phyloP scores from a whole-genome alignment of 2,888 invertebrate species.

The Pogonocherus hispidulus region DNA sequence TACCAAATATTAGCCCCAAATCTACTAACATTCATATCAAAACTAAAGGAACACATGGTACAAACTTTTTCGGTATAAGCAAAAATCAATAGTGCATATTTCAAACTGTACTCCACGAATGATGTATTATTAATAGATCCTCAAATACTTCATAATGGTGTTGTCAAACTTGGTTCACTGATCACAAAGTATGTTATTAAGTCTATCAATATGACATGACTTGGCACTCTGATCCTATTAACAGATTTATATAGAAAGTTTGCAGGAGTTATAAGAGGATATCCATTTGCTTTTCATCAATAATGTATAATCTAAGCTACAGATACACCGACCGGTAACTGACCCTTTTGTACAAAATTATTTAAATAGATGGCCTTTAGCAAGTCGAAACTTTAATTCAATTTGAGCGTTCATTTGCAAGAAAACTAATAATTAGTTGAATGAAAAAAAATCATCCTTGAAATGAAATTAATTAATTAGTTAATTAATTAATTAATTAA shows the following conservation, averaged over 20 bases:
- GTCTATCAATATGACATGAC: slow-evolving; percentile 33
- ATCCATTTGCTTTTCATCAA: slow-evolving; percentile 17
- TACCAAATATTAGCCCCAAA: too few relatives aligned
- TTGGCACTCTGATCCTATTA: slow-evolving; percentile 32
- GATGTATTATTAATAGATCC: slow-evolving; percentile 7
- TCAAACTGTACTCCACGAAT: background rate
- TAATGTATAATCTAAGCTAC: background rate
- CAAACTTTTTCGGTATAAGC: background rate
- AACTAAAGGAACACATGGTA: too few relatives aligned
- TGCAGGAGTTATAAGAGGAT: slow-evolving; percentile 20
- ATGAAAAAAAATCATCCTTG: too few relatives aligned
- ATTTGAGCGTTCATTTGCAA: too few relatives aligned
- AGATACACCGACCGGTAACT: too few relatives aligned
- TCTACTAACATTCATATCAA: too few relatives aligned
- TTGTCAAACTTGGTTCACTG: slow-evolving; percentile 30
- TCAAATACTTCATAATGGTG: slow-evolving; percentile 7
- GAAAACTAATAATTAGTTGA: too few relatives aligned
- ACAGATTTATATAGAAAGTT: slow-evolving; percentile 33
- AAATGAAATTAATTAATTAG: too few relatives aligned
- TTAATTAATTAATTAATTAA: too few relatives aligned
- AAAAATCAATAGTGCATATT: background rate
- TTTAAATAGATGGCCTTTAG: too few relatives aligned
- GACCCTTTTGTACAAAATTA: too few relatives aligned
- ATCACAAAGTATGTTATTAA: slow-evolving; percentile 32
- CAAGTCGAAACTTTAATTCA: too few relatives aligned